Evolutionary conservation across 92 coral and sea anemone species (phyloP), one percentile per base, ranked within the genome.

Genomic region (Epizoanthus fatuus): DNA sequence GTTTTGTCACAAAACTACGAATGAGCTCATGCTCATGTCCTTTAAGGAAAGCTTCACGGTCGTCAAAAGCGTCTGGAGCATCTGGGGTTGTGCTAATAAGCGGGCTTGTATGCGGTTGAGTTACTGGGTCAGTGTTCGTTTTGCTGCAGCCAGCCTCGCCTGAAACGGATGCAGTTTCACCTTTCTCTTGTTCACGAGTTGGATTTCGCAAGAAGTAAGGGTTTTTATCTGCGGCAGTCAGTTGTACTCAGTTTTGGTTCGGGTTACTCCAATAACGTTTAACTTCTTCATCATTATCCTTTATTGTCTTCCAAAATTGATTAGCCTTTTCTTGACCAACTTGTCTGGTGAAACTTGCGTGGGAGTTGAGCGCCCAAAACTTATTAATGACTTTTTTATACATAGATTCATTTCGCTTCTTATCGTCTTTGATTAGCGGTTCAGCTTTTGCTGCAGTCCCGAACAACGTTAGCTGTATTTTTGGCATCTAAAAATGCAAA

Each of bases 1-100:
- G 69, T 63, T 63, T 63, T 63, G 69, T 63, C 38, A 63, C 69
- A 63, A 63, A 63, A 63, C 40, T 63, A 22, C 69, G 69, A 63
- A 63, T 63, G 40, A 63, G 69, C 16, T 63, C 69, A 63, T 63
- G 69, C 0, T 63, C 69, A 63, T 63, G 15, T 16, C 69, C 69
- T 63, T 63, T 63, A 22, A 9, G 69, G 69, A 63, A 63, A 63
- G 40, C 69, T 29, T 63, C 69, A 63, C 69, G 69, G 69, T 63
- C 4, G 69, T 63, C 69, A 63, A 29, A 63, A 63, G 14, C 14
- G 4, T 63, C 69, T 22, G 67, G 12, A 19, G 67, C 67, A 62
- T 62, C 37, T 62, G 67, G 35, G 67, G 12, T 62, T 19, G 67
- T 62, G 67, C 67, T 62, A 62, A 62, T 62, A 62, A 22, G 67